phyloP scores from a whole-genome alignment of 2,113 vertebrate genomes.

The Triplophysa dalaica region DNA sequence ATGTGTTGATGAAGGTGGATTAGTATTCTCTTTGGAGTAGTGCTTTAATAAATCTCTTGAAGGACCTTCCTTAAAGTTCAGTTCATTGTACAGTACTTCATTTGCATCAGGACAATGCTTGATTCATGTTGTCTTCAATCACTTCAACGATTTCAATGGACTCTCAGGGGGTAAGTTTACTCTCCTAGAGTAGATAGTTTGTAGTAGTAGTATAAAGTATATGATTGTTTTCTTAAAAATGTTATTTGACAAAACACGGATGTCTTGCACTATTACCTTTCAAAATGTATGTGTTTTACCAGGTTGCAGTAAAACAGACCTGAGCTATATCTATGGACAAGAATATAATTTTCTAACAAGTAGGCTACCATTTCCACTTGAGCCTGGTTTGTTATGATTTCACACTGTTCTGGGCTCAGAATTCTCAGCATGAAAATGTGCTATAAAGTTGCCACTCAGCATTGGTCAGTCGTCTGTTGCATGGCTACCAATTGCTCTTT shows the following conservation, averaged over 20 bases:
- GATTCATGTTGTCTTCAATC: slow-evolving; percentile 3
- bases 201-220: not conserved
- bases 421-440: too few species aligned
- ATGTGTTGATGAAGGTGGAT: slow-evolving; percentile 30
- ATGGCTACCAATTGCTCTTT: too few species aligned
- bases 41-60: slow-evolving; percentile 17
- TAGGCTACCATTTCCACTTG: not conserved
- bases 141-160: not conserved
- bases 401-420: too few species aligned
- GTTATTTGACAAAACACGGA: too few species aligned
- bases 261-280: too few species aligned
- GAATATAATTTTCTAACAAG: not conserved
- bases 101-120: slow-evolving; percentile 21
- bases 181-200: not conserved
- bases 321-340: not conserved
- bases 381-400: too few species aligned
- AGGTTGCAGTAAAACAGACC: not conserved
- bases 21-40: slow-evolving; percentile 17
- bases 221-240: not conserved
- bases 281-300: not conserved
- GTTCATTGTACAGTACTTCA: slow-evolving; percentile 10
- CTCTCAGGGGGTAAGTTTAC: slow-evolving; percentile 28
- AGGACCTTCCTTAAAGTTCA: not conserved
- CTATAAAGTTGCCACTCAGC: too few species aligned
- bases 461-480: too few species aligned